These are phyloP conservation scores for Chrysemys picta DNA, from an alignment of 2,113 vertebrate genomes.

Conservation along the genomic window DNA sequence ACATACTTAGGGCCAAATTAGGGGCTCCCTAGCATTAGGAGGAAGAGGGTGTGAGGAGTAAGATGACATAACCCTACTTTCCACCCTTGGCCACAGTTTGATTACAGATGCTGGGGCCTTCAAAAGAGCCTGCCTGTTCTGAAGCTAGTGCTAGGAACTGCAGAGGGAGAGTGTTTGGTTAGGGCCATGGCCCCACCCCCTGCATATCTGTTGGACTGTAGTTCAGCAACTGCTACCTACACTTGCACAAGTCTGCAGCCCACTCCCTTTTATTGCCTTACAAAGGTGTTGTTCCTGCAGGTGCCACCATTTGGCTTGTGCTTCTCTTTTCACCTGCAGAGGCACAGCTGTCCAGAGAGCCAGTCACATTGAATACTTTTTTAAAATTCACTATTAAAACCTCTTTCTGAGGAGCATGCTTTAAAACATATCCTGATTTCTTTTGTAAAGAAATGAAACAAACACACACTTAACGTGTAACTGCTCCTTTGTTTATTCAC, in stretches of 20 bases:
- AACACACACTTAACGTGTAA: neutral
- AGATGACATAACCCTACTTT: neutral
- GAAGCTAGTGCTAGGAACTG: neutral
- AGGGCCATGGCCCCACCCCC: neutral
- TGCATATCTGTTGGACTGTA: neutral
- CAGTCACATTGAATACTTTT: neutral
- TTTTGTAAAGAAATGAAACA: neutral
- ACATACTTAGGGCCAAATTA: conserved; percentile 20
- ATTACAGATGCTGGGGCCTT: neutral
- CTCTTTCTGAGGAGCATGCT: neutral
- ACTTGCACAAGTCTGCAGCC: neutral
- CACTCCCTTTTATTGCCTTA: neutral
- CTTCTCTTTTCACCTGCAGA: neutral
- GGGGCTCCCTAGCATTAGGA: neutral
- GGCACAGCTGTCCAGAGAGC: neutral
- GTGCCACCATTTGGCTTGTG: neutral
- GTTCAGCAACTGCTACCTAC: neutral
- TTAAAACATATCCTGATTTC: neutral
- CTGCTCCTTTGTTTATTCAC: neutral
- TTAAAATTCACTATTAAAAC: neutral
- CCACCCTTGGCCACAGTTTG: neutral
- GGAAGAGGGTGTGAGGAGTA: neutral
- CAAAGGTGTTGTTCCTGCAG: no score
- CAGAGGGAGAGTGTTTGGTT: neutral
- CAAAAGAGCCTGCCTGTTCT: neutral